Conservation (phyloP, 1,140 invertebrate genomes). For the Pseudomyrmex dendroicus region DNA sequence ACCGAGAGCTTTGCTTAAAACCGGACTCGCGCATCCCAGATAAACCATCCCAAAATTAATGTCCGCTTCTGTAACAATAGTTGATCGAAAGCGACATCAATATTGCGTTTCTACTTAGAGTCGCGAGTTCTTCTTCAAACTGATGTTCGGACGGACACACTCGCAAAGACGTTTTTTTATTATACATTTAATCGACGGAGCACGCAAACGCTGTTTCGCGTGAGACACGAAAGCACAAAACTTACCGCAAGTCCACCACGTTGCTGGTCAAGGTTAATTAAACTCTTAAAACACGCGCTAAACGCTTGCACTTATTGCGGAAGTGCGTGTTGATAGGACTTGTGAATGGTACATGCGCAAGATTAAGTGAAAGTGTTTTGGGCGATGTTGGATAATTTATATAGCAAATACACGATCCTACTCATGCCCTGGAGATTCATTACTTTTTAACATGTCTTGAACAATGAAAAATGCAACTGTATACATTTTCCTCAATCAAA, state of each 20-base stretch:
- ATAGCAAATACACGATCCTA: not conserved
- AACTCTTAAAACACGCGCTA: slow-evolving; percentile 33
- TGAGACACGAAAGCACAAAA: slow-evolving; percentile 50
- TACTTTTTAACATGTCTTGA: not conserved
- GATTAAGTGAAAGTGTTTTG: slow-evolving; percentile 28
- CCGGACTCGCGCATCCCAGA: not conserved
- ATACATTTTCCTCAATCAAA: no score
- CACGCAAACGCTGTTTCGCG: slow-evolving; percentile 44
- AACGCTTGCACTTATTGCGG: slow-evolving; percentile 7
- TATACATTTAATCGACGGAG: not conserved
- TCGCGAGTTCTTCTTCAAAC: not conserved
- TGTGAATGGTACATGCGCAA: not conserved
- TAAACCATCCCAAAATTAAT: slow-evolving; percentile 30
- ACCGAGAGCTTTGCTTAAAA: slow-evolving; percentile 31
- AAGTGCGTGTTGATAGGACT: slow-evolving; percentile 26
- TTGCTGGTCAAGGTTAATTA: slow-evolving; percentile 44
- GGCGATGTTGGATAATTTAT: not conserved
- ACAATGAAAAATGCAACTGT: not conserved
- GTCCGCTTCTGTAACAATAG: slow-evolving; percentile 48
- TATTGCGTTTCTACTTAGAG: not conserved
- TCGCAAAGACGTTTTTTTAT: slow-evolving; percentile 7
- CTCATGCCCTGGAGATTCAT: not conserved
- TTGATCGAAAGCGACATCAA: not conserved
- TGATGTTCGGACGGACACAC: slow-evolving; percentile 13
- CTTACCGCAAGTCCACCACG: not conserved